Percentiles rank a stretch among this genome's conserved stretches.
Evolutionary conservation across 2,888 invertebrate genomes (phyloP).

Genomic region (Gryllus longicercus): DNA sequence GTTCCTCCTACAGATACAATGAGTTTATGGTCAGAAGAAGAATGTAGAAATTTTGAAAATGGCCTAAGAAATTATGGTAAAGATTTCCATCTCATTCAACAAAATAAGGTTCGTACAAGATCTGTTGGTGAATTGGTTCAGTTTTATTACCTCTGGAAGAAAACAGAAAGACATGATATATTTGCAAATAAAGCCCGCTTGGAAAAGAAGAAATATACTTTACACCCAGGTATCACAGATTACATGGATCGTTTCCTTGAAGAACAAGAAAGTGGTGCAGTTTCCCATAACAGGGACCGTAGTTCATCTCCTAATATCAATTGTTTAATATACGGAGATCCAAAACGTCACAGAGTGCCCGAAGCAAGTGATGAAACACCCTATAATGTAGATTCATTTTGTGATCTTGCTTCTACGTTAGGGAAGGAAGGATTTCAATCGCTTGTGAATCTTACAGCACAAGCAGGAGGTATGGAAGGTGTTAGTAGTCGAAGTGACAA

Average conservation of each 20-base stretch:
- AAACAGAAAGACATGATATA: slow-evolving; percentile 92
- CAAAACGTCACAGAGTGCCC: slow-evolving; percentile 44
- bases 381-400: slow-evolving; percentile 30
- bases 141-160: slow-evolving; percentile 89
- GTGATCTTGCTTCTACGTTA: slow-evolving; percentile 40
- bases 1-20: slow-evolving; percentile 66
- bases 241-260: slow-evolving; percentile 91
- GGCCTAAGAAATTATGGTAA: slow-evolving; percentile 92
- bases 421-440: slow-evolving; percentile 40
- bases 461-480: slow-evolving; percentile 30
- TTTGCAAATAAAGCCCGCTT: slow-evolving; percentile 80
- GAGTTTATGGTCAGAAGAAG: slow-evolving; percentile 95
- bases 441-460: slow-evolving; percentile 39
- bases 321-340: slow-evolving; percentile 49
- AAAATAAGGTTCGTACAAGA: slow-evolving; percentile 86
- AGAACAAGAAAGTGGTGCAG: slow-evolving; percentile 65
- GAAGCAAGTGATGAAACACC: slow-evolving; percentile 29
- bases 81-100: slow-evolving; percentile 91
- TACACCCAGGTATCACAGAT: slow-evolving; percentile 90
- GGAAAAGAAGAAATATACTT: slow-evolving; percentile 87
- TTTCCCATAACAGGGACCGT: slow-evolving; percentile 54
- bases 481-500: slow-evolving; percentile 21
- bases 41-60: slow-evolving; percentile 94
- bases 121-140: slow-evolving; percentile 96
- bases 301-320: slow-evolving; percentile 70